A percentile compares a stretch with the other conserved stretches of the same genome.
phyloP scores from a whole-genome alignment of 1,140 invertebrate genomes.

The Pygmarrhopalites habei region DNA sequence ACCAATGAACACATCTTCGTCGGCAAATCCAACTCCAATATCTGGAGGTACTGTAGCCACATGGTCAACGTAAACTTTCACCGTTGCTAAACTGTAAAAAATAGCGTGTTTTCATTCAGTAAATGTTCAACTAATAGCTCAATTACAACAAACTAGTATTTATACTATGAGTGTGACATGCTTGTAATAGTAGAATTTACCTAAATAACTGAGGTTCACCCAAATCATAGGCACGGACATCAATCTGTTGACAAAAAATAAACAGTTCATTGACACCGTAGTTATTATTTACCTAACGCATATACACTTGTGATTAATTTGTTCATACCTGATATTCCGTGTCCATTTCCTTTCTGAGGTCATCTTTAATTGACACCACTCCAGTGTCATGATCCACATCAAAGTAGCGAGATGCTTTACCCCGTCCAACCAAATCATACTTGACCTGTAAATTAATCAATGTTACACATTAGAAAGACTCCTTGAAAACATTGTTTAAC shows the following conservation, averaged over 20 bases:
- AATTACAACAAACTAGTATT: too few species aligned
- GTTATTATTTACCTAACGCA: too few species aligned
- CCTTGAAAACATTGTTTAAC: too few species aligned
- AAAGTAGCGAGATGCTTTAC: slow-evolving; percentile 73
- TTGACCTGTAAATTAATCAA: slow-evolving; percentile 53
- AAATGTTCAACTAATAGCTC: too few species aligned
- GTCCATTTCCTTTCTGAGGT: slow-evolving; percentile 72
- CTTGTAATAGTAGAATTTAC: too few species aligned
- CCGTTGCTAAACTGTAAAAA: slow-evolving; percentile 66
- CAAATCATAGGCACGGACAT: slow-evolving; percentile 77
- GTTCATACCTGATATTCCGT: slow-evolving; percentile 67
- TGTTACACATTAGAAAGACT: too few species aligned
- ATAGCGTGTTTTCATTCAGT: too few species aligned
- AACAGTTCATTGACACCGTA: background rate
- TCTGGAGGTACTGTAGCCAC: slow-evolving; percentile 59
- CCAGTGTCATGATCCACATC: slow-evolving; percentile 77
- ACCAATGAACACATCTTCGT: too few species aligned
- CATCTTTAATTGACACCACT: slow-evolving; percentile 65
- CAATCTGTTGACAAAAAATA: slow-evolving; percentile 51
- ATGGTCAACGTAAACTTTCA: slow-evolving; percentile 75
- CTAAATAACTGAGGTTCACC: slow-evolving; percentile 75
- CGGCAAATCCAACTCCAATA: slow-evolving; percentile 68
- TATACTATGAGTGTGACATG: too few species aligned
- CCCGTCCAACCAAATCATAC: slow-evolving; percentile 72
- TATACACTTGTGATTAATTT: too few species aligned